Evolutionary conservation across 2,888 invertebrate species (phyloP).

Genomic region (Caenorhabditis sp.): DNA sequence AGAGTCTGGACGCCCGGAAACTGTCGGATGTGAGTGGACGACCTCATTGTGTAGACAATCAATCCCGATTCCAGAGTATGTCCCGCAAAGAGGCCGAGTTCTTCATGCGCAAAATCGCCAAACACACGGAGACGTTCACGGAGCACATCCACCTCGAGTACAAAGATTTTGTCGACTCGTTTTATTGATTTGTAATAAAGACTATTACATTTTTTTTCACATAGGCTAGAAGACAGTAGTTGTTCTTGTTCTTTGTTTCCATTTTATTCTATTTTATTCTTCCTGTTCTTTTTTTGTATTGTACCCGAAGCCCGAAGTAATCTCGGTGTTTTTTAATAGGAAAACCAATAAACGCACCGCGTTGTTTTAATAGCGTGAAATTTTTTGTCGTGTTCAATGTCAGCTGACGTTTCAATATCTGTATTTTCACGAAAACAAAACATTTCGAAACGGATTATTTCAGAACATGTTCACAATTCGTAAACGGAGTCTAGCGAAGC

Average conservation of each 20-base stretch:
- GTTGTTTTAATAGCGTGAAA: too few relatives aligned
- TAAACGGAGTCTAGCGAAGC: too few relatives aligned
- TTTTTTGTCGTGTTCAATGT: not conserved
- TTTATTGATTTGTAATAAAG: conserved; percentile 22
- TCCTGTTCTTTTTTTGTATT: not conserved
- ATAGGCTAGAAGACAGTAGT: not conserved
- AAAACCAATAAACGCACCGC: too few relatives aligned
- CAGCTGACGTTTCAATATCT: not conserved
- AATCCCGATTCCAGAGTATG: conserved; percentile 53
- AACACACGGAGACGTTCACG: conserved; percentile 35
- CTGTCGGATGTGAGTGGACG: conserved; percentile 30
- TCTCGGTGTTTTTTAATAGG: too few relatives aligned
- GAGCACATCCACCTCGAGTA: conserved; percentile 48
- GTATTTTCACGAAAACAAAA: not conserved
- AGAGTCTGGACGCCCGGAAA: conserved; percentile 41
- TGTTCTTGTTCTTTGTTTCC: not conserved
- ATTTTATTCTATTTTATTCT: not conserved
- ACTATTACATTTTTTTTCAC: not conserved
- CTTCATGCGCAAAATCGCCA: conserved; percentile 42
- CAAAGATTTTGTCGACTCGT: conserved; percentile 46
- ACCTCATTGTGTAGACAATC: too few relatives aligned
- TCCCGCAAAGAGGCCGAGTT: conserved; percentile 51
- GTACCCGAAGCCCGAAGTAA: too few relatives aligned
- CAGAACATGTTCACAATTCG: too few relatives aligned
- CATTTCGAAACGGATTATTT: too few relatives aligned